phyloP scores from a whole-genome alignment of 2,888 invertebrate species.

The Hirtodrosophila histrioides region DNA sequence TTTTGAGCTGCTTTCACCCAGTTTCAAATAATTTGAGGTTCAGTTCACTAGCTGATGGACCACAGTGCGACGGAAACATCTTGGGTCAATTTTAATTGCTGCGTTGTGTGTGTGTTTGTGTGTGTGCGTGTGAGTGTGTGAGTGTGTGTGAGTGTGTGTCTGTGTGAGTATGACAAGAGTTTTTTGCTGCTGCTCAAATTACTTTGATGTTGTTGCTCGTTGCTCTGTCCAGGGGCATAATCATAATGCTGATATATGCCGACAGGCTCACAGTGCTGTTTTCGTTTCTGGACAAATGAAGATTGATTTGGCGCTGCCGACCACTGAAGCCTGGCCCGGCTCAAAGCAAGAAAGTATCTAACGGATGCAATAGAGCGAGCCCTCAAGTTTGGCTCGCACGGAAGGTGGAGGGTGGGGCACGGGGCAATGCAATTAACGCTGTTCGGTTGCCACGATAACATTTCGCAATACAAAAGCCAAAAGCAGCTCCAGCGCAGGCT shows the following conservation, averaged over 20 bases:
- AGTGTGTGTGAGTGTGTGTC: slow-evolving; percentile 4
- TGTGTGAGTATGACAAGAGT: slow-evolving; percentile 10
- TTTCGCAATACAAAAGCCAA: slow-evolving; percentile 33
- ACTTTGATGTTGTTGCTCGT: slow-evolving; percentile 35
- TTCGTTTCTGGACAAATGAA: slow-evolving; percentile 25
- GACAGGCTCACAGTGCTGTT: slow-evolving; percentile 12
- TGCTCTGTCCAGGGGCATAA: slow-evolving; percentile 34
- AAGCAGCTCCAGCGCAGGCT: slow-evolving; percentile 26
- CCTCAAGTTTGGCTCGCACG: slow-evolving; percentile 1
- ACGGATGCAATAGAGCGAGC: slow-evolving; percentile 37
- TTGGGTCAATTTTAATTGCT: slow-evolving; percentile 76
- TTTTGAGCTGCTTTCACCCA: too few relatives aligned
- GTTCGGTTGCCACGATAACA: slow-evolving; percentile 50
- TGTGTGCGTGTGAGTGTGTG: slow-evolving; percentile 14
- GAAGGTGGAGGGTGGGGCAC: not conserved
- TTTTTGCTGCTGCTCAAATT: slow-evolving; percentile 50
- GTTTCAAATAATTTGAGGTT: too few relatives aligned
- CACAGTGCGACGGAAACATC: slow-evolving; percentile 50
- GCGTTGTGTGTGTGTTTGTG: slow-evolving; percentile 27
- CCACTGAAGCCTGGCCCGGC: slow-evolving; percentile 16
- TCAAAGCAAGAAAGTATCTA: slow-evolving; percentile 46
- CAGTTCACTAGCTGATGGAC: not conserved
- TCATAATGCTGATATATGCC: slow-evolving; percentile 45
- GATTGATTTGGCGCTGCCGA: slow-evolving; percentile 45
- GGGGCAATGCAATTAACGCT: slow-evolving; percentile 66